Percentiles rank a stretch among this genome's conserved stretches.
Evolutionary conservation across 2,888 invertebrate species (phyloP).

Genomic region (Zygaena filipendulae): DNA sequence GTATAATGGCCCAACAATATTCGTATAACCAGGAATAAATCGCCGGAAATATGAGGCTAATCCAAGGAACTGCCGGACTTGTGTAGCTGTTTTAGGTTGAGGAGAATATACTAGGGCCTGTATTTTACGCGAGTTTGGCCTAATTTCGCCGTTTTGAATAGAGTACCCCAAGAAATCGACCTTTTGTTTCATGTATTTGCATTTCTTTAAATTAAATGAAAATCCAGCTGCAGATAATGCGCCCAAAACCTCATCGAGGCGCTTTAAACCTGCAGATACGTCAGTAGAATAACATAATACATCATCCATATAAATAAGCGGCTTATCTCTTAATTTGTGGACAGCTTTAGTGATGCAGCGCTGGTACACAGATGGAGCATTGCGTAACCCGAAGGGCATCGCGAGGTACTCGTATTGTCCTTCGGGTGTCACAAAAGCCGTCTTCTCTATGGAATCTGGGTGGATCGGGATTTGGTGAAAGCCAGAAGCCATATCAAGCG

Average conservation of each 20-base stretch:
- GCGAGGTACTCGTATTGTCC: constrained; percentile 15
- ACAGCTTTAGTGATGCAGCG: constrained; percentile 21
- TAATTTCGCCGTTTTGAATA: constrained; percentile 10
- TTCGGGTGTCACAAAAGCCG: constrained; percentile 15
- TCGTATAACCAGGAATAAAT: constrained; percentile 17
- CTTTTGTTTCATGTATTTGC: constrained; percentile 15
- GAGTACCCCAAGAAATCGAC: constrained; percentile 14
- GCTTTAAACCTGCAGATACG: constrained; percentile 8
- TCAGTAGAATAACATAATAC: constrained; percentile 12
- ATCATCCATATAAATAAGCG: constrained; percentile 16
- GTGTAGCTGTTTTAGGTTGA: constrained; percentile 14
- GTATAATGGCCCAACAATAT: constrained; percentile 18
- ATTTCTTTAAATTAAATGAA: constrained; percentile 15
- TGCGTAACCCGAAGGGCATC: constrained; percentile 14
- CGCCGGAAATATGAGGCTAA: constrained; percentile 16
- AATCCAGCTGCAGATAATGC: constrained; percentile 13
- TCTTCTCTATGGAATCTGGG: constrained; percentile 12
- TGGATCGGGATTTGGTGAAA: constrained; percentile 20
- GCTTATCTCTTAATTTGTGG: constrained; percentile 6
- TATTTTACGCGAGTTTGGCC: constrained; percentile 15
- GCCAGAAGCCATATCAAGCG: constrained; percentile 20
- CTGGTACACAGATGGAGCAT: constrained; percentile 27
- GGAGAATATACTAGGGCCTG: constrained; percentile 1
- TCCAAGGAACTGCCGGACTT: constrained; percentile 18
- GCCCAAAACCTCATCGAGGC: constrained; percentile 8